These are phyloP conservation scores for Echinometra lucunter DNA, from an alignment of 53 echinoderm and acorn worm species.

Conservation along the genomic window DNA sequence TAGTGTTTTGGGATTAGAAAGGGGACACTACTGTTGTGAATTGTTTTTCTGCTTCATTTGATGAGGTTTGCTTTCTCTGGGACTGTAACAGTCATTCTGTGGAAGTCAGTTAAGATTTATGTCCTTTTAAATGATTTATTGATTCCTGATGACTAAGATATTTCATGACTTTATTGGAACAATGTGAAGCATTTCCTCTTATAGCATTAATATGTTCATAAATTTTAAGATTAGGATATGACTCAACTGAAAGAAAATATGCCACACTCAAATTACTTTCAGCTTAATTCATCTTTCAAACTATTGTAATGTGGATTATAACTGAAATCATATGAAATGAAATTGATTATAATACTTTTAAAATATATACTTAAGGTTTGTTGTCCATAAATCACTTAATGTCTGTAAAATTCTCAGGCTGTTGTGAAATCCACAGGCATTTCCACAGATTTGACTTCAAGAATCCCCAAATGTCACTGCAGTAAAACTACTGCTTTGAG, in stretches of 20 bases:
- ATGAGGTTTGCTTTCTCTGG: neutral
- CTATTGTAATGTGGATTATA: neutral
- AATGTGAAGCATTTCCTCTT: neutral
- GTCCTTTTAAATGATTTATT: slow-evolving; percentile 26
- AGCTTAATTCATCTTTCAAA: neutral
- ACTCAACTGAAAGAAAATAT: slow-evolving; percentile 3
- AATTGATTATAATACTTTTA: too few species aligned
- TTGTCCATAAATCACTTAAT: too few species aligned
- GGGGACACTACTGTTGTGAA: slow-evolving; percentile 28
- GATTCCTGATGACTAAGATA: slow-evolving; percentile 6
- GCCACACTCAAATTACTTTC: slow-evolving; percentile 1
- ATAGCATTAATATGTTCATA: neutral
- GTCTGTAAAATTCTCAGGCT: neutral
- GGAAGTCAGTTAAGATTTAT: slow-evolving; percentile 20
- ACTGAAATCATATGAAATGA: neutral
- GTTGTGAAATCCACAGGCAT: neutral
- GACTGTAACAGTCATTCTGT: neutral
- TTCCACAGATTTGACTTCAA: too few species aligned
- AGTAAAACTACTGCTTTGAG: neutral
- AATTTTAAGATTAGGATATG: neutral
- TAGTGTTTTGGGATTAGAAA: slow-evolving; percentile 37
- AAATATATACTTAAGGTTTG: too few species aligned
- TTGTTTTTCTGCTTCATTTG: slow-evolving; percentile 2
- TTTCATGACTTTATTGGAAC: neutral
- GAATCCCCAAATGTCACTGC: neutral